Conservation (phyloP, 2,888 invertebrate genomes). For the Pecten maximus region DNA sequence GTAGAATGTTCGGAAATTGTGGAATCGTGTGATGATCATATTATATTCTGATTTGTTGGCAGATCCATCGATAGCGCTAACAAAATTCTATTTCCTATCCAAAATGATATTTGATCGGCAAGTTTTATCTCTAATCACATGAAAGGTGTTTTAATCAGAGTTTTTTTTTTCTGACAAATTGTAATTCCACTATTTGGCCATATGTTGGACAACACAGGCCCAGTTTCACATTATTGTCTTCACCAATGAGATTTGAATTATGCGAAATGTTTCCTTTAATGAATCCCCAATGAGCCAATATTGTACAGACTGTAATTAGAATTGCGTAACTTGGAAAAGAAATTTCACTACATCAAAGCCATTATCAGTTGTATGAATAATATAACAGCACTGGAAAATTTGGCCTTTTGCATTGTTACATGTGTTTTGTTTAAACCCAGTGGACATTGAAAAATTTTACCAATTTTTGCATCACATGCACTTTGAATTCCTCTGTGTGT, state of each 20-base stretch:
- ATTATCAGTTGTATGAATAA: not conserved
- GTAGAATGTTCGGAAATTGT: not conserved
- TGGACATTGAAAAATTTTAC: not conserved
- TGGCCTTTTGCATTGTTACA: constrained; percentile 10
- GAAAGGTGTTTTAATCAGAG: constrained; percentile 1
- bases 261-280: not conserved
- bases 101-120: not conserved
- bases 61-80: not conserved
- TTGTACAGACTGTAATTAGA: not conserved
- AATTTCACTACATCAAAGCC: not conserved
- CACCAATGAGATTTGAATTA: constrained; percentile 6
- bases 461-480: constrained; percentile 20
- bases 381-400: not conserved
- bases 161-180: not conserved
- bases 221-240: not conserved
- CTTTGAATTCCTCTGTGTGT: not conserved
- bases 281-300: constrained; percentile 29
- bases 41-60: not conserved
- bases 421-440: not conserved
- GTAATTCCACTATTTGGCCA: not conserved
- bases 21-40: not conserved
- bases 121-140: not conserved
- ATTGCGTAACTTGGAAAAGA: constrained; percentile 9
- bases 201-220: constrained; percentile 26
- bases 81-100: not conserved